Evolutionary conservation across 2,113 vertebrate genomes (phyloP).

Genomic region (Thymallus thymallus): DNA sequence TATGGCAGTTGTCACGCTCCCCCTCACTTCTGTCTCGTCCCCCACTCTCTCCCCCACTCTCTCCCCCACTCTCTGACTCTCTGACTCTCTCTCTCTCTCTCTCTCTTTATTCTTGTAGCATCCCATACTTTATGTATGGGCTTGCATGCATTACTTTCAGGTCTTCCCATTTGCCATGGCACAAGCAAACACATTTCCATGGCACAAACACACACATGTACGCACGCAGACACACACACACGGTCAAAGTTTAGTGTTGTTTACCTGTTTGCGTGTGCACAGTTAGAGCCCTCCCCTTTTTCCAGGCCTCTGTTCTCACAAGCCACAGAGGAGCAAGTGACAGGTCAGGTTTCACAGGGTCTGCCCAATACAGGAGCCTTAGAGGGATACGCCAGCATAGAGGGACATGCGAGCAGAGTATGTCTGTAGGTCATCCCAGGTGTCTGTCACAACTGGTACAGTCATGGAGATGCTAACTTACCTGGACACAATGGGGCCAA

Average conservation of each 20-base stretch:
- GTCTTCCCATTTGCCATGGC: too few species aligned
- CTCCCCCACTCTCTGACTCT: not conserved
- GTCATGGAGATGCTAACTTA: conserved; percentile 37
- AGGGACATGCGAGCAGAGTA: too few species aligned
- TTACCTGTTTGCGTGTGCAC: not conserved
- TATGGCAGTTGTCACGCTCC: conserved; percentile 73
- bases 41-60: conserved; percentile 7
- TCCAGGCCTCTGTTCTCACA: not conserved
- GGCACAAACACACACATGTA: too few species aligned
- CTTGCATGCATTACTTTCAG: not conserved
- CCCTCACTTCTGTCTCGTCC: conserved; percentile 12
- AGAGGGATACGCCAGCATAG: not conserved
- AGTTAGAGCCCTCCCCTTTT: not conserved
- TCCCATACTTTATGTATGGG: not conserved
- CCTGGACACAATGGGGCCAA: conserved; percentile 53
- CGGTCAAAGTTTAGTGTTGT: not conserved
- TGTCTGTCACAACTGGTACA: conserved; percentile 15
- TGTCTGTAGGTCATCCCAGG: conserved; percentile 30
- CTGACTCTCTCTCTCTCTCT: too few species aligned
- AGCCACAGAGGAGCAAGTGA: conserved; percentile 4
- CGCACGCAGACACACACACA: not conserved
- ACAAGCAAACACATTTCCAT: not conserved
- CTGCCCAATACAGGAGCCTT: conserved; percentile 28
- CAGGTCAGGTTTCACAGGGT: not conserved
- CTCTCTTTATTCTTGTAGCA: too few species aligned